Percentiles rank a stretch among this genome's conserved stretches.
phyloP scores from a whole-genome alignment of 2,888 invertebrate species.

The Drosophila kanekoi region DNA sequence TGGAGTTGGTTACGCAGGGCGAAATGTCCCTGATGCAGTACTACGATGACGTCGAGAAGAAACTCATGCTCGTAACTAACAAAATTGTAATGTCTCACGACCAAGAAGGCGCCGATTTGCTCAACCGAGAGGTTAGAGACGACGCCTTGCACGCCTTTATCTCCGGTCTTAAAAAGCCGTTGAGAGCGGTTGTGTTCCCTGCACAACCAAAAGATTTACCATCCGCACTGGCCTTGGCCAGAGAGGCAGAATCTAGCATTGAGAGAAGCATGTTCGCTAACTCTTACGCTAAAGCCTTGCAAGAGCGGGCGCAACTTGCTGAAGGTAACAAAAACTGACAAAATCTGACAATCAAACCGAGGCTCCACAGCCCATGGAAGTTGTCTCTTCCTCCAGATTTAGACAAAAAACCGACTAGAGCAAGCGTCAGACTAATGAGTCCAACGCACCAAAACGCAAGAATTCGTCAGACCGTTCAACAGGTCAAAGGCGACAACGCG shows the following conservation, averaged over 20 bases:
- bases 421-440: slow-evolving; percentile 3
- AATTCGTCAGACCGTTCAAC: slow-evolving; percentile 9
- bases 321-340: background rate
- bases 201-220: background rate
- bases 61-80: slow-evolving; percentile 11
- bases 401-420: slow-evolving; percentile 9
- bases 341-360: slow-evolving; percentile 6
- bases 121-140: slow-evolving; percentile 9
- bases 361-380: slow-evolving; percentile 24
- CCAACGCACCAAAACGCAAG: slow-evolving; percentile 4
- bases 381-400: slow-evolving; percentile 8
- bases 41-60: slow-evolving; percentile 11
- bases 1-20: slow-evolving; percentile 13
- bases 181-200: slow-evolving; percentile 2
- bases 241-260: too few relatives aligned
- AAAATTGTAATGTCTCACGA: background rate
- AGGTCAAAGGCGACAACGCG: slow-evolving; percentile 15
- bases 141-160: slow-evolving; percentile 9
- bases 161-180: background rate
- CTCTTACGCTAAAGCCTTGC: background rate
- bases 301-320: background rate
- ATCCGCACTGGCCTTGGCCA: too few relatives aligned
- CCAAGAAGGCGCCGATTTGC: slow-evolving; percentile 14
- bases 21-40: slow-evolving; percentile 14
- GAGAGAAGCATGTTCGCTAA: too few relatives aligned